These are phyloP conservation scores for Xiphias gladius DNA, from an alignment of 2,113 vertebrate species.

Conservation along the genomic window DNA sequence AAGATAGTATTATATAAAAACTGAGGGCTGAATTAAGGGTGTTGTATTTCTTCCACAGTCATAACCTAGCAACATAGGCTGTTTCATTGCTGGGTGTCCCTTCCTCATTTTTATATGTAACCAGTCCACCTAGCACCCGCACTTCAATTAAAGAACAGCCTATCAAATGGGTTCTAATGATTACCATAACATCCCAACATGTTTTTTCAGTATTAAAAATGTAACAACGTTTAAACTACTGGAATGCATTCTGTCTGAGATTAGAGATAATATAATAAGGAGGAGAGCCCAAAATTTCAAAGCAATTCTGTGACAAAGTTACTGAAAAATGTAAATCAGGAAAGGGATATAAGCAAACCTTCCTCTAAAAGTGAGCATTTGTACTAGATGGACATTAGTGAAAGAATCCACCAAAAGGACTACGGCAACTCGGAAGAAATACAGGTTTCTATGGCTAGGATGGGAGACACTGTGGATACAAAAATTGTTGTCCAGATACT, in stretches of 20 bases:
- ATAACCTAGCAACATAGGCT: background rate
- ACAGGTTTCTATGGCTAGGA: background rate
- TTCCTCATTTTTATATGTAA: background rate
- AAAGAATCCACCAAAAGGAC: background rate
- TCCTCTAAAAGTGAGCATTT: background rate
- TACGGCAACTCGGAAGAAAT: background rate
- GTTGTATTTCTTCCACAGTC: background rate
- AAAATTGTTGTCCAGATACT: background rate
- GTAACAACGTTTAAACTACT: no score
- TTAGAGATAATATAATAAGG: background rate
- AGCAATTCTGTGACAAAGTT: background rate
- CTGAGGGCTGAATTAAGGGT: background rate
- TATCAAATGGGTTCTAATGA: no score
- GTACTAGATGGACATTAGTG: background rate
- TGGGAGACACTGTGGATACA: background rate
- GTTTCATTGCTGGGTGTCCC: no score
- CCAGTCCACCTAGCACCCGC: no score
- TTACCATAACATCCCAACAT: no score
- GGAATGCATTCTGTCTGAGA: no score
- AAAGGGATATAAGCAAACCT: background rate
- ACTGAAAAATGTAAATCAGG: background rate
- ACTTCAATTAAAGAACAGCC: no score
- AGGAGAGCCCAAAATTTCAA: background rate
- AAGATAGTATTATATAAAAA: constrained; percentile 4
- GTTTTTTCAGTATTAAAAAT: no score